Evolutionary conservation across 92 coral and sea anemone genomes (phyloP).

Genomic region (Porites rus): DNA sequence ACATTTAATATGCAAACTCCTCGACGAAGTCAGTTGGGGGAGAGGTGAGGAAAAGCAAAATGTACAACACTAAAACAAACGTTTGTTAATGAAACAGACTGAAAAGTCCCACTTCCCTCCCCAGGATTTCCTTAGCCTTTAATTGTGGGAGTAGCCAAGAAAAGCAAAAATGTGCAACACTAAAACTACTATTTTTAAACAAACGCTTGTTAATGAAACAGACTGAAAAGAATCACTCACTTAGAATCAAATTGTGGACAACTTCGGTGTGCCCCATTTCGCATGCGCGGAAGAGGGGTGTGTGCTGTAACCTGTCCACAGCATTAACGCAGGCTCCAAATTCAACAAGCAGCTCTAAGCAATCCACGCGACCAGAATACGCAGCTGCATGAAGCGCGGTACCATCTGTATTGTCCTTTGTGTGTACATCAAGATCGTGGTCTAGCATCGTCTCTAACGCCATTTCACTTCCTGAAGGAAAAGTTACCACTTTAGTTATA

Average conservation of each 20-base stretch:
- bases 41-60: no score
- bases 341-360: slow-evolving; percentile 77
- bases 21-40: no score
- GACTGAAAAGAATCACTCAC: slow-evolving; percentile 32
- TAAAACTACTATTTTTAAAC: no score
- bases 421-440: slow-evolving; percentile 76
- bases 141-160: no score
- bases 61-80: no score
- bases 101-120: no score
- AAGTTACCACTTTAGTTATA: neutral
- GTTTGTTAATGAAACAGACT: no score
- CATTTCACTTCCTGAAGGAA: slow-evolving; percentile 51
- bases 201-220: neutral
- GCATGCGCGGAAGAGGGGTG: slow-evolving; percentile 94
- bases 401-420: slow-evolving; percentile 85
- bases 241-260: slow-evolving; percentile 66
- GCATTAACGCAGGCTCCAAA: slow-evolving; percentile 81
- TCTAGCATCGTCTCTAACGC: slow-evolving; percentile 81
- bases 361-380: slow-evolving; percentile 81
- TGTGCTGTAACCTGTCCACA: slow-evolving; percentile 81
- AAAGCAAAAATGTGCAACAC: no score
- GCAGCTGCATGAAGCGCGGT: slow-evolving; percentile 95
- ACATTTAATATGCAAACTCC: no score
- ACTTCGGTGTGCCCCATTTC: slow-evolving; percentile 92
- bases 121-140: no score